These are phyloP conservation scores for Peromyscus leucopus DNA, from an alignment of 2,113 vertebrate genomes.

Conservation along the genomic window DNA sequence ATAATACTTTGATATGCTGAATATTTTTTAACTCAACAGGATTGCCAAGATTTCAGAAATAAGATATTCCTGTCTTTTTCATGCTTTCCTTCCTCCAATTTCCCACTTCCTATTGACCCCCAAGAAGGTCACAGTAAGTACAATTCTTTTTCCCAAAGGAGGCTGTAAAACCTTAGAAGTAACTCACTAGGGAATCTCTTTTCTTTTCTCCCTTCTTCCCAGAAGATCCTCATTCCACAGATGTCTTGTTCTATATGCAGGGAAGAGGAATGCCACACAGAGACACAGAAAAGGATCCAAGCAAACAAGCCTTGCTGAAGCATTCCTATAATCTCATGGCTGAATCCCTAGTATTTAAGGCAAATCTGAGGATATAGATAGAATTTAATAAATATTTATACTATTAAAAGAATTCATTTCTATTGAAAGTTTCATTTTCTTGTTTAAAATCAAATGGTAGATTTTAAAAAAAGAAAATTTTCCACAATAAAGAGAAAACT, in stretches of 20 bases:
- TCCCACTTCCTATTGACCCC: background rate
- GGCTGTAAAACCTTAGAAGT: background rate
- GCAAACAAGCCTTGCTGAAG: background rate
- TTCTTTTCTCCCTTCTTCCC: background rate
- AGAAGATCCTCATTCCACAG: background rate
- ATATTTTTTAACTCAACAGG: background rate
- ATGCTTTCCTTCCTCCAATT: background rate
- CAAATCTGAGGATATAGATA: background rate
- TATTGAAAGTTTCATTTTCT: conserved; percentile 38
- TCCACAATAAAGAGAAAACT: conserved; percentile 1
- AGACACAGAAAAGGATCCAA: background rate
- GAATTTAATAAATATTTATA: background rate
- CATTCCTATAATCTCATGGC: background rate
- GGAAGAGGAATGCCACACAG: background rate
- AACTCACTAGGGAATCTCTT: background rate
- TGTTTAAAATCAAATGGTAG: background rate
- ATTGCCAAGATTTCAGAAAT: background rate
- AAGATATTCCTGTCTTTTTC: background rate
- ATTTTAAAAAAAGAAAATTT: background rate
- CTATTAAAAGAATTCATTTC: conserved; percentile 15
- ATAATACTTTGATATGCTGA: background rate
- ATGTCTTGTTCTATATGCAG: background rate
- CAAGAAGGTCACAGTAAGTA: background rate
- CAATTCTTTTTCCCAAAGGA: background rate
- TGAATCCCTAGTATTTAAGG: background rate